These are phyloP conservation scores for Eubasilissa regina DNA, from an alignment of 1,140 invertebrate genomes.

Conservation along the genomic window DNA sequence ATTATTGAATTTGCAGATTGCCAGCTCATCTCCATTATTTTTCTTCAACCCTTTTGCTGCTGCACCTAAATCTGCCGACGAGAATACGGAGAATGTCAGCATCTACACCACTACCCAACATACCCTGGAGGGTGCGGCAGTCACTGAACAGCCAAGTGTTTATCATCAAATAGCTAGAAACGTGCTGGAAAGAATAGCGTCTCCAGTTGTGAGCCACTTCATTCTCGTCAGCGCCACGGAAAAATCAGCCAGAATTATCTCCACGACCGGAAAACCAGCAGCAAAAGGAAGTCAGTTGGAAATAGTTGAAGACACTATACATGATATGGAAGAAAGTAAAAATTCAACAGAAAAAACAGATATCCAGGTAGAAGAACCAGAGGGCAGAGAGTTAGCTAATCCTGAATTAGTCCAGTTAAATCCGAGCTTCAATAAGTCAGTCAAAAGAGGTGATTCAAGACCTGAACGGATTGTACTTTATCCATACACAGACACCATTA, in stretches of 20 bases:
- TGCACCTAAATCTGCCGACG: constrained; percentile 61
- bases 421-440: constrained; percentile 52
- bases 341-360: constrained; percentile 60
- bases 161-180: constrained; percentile 68
- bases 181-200: constrained; percentile 67
- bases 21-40: constrained; percentile 54
- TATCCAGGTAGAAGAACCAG: constrained; percentile 63
- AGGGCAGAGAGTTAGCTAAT: constrained; percentile 65
- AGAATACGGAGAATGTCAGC: constrained; percentile 66
- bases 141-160: constrained; percentile 61
- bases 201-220: constrained; percentile 63
- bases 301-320: constrained; percentile 63
- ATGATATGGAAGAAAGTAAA: constrained; percentile 48
- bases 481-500: constrained; percentile 58
- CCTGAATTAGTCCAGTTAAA: constrained; percentile 47
- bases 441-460: constrained; percentile 2
- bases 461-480: constrained; percentile 49
- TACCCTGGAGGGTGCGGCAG: constrained; percentile 53
- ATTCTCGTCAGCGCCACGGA: constrained; percentile 28
- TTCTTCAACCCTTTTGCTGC: constrained; percentile 62
- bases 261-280: constrained; percentile 59
- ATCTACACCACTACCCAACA: constrained; percentile 65
- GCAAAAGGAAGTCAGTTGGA: constrained; percentile 64
- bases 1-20: constrained; percentile 13
- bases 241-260: constrained; percentile 53